phyloP scores from a whole-genome alignment of 2,113 vertebrate genomes.

The Irena cyanogastra region DNA sequence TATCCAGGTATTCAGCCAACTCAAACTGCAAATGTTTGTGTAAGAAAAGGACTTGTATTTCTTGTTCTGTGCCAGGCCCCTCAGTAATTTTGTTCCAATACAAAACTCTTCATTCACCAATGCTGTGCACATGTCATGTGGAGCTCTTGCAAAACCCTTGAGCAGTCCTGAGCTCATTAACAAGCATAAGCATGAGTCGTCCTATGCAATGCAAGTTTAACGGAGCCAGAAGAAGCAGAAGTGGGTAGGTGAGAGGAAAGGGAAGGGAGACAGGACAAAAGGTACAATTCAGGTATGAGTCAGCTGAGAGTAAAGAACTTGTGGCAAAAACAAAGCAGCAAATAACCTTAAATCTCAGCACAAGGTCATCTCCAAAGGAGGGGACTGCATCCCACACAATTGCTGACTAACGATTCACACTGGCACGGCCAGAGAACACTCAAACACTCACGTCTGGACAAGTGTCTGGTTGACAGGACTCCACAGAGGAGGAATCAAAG shows the following conservation, averaged over 20 bases:
- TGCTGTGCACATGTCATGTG: not conserved
- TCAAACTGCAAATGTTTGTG: constrained; percentile 65
- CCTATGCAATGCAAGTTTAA: not conserved
- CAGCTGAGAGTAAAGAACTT: not conserved
- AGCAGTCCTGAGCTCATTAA: not conserved
- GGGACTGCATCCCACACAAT: not conserved
- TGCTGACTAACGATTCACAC: not conserved
- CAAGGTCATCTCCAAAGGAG: not conserved
- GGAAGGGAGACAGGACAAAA: not conserved
- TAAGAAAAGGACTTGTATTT: constrained; percentile 59
- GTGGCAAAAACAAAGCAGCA: not conserved
- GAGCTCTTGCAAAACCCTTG: not conserved
- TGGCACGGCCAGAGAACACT: not conserved
- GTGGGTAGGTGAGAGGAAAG: not conserved
- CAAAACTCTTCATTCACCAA: constrained; percentile 39
- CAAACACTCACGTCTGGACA: not conserved
- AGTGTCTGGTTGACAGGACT: not conserved
- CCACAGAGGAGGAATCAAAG: not conserved
- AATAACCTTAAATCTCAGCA: not conserved
- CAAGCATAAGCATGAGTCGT: not conserved
- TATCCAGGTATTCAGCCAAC: constrained; percentile 61
- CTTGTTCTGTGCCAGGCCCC: constrained; percentile 34
- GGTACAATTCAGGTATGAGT: not conserved
- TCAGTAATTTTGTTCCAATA: constrained; percentile 23
- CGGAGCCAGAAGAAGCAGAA: not conserved